phyloP scores from a whole-genome alignment of 2,888 invertebrate genomes.

The Perizoma flavofasciatum region DNA sequence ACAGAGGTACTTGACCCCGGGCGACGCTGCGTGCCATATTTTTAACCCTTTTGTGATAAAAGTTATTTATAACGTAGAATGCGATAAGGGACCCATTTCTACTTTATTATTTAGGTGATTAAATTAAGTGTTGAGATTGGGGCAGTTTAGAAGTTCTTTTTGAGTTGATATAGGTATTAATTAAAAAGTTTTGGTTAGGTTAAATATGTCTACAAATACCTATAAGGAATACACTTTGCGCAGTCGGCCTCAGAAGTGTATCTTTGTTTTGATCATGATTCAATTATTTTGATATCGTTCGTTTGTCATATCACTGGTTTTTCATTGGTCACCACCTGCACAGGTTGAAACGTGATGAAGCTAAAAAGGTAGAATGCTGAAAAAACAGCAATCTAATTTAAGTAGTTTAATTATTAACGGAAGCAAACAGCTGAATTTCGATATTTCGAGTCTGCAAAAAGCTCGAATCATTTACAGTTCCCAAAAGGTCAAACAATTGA shows the following conservation, averaged over 20 bases:
- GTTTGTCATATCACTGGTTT: no score
- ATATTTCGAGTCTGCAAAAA: slow-evolving; percentile 11
- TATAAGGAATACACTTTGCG: no score
- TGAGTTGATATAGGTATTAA: slow-evolving; percentile 7
- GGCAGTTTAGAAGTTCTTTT: slow-evolving; percentile 8
- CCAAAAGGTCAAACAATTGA: slow-evolving; percentile 22
- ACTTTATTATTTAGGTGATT: slow-evolving; percentile 34
- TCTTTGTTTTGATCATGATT: no score
- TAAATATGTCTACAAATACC: no score
- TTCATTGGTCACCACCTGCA: no score
- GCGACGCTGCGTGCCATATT: slow-evolving; percentile 35
- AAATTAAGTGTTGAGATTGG: slow-evolving; percentile 22
- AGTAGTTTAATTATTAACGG: background rate
- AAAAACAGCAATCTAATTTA: background rate
- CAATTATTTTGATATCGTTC: no score
- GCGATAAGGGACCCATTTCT: slow-evolving; percentile 33
- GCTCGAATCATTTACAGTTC: slow-evolving; percentile 14
- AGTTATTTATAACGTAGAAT: slow-evolving; percentile 36
- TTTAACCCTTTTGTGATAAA: slow-evolving; percentile 39
- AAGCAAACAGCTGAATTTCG: slow-evolving; percentile 5
- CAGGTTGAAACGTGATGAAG: no score
- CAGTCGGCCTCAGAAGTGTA: background rate
- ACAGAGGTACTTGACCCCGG: slow-evolving; percentile 32
- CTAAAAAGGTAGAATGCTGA: no score
- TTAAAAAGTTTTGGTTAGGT: slow-evolving; percentile 1